A percentile compares a stretch with the other conserved stretches of the same genome.
phyloP scores from a whole-genome alignment of 2,888 invertebrate species.

The Odontothrips loti region DNA sequence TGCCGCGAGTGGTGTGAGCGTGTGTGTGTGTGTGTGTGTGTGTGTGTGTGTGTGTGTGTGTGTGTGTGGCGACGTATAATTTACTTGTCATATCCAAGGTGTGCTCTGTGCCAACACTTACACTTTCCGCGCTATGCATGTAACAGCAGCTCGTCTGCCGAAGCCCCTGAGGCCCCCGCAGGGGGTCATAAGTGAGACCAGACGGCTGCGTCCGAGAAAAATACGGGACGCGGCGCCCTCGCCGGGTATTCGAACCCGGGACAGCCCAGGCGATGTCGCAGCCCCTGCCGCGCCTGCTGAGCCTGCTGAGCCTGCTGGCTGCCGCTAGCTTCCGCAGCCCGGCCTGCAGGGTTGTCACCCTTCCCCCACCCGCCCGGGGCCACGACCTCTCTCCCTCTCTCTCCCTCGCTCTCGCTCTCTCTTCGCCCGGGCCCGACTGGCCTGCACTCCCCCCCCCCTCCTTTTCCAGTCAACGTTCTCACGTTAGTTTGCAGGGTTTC shows the following conservation, averaged over 20 bases:
- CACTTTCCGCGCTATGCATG: background rate
- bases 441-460: background rate
- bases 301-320: too few relatives aligned
- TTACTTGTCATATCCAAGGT: background rate
- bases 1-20: background rate
- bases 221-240: too few relatives aligned
- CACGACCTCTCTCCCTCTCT: background rate
- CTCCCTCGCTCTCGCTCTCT: background rate
- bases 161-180: too few relatives aligned
- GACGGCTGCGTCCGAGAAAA: too few relatives aligned
- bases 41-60: background rate
- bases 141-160: too few relatives aligned
- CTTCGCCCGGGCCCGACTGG: background rate
- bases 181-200: too few relatives aligned
- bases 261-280: too few relatives aligned
- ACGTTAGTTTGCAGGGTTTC: conserved; percentile 17
- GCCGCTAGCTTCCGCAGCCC: too few relatives aligned
- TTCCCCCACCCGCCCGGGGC: background rate
- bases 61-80: background rate
- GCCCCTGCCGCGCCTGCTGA: too few relatives aligned
- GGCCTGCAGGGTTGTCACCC: too few relatives aligned
- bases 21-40: background rate
- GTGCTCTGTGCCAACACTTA: background rate
- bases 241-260: too few relatives aligned
- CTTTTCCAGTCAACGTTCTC: background rate